Evolutionary conservation across 2,888 invertebrate genomes (phyloP).

Genomic region (Pelosia muscerda): DNA sequence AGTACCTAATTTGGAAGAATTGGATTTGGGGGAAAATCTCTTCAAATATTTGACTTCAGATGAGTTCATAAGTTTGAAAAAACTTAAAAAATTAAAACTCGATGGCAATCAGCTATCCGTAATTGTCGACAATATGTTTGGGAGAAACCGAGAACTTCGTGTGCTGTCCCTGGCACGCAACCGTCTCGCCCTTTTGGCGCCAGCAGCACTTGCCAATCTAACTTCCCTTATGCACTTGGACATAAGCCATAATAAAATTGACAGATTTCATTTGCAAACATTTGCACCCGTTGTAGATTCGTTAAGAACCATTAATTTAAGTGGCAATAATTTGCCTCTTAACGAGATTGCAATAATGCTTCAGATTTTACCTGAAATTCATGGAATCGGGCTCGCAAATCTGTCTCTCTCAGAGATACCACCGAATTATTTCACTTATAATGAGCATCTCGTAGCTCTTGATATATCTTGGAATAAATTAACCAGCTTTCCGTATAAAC

Average conservation of each 20-base stretch:
- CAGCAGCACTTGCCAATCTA: slow-evolving; percentile 91
- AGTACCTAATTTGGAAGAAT: slow-evolving; percentile 89
- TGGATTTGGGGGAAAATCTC: slow-evolving; percentile 92
- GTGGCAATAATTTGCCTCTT: slow-evolving; percentile 89
- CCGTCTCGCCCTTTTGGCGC: slow-evolving; percentile 91
- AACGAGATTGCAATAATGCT: slow-evolving; percentile 87
- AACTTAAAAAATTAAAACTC: slow-evolving; percentile 88
- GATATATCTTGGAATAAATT: slow-evolving; percentile 92
- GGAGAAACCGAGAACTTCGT: slow-evolving; percentile 84
- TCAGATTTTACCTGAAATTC: slow-evolving; percentile 86
- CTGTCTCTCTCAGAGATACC: slow-evolving; percentile 87
- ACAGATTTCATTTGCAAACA: slow-evolving; percentile 88
- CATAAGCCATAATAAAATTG: slow-evolving; percentile 92
- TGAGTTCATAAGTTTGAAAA: slow-evolving; percentile 90
- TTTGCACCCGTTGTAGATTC: slow-evolving; percentile 88
- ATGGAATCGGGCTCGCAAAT: slow-evolving; percentile 87
- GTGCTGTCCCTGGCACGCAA: slow-evolving; percentile 89
- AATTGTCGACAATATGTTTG: slow-evolving; percentile 90
- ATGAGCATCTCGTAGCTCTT: slow-evolving; percentile 88
- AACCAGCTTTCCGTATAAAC: slow-evolving; percentile 84
- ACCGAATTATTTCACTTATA: slow-evolving; percentile 86
- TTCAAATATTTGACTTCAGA: slow-evolving; percentile 91
- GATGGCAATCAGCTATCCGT: slow-evolving; percentile 93
- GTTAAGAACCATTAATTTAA: slow-evolving; percentile 89
- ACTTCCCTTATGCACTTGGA: slow-evolving; percentile 90